Evolutionary conservation across 2,888 invertebrate species (phyloP).

Genomic region (Conistra vaccinii): DNA sequence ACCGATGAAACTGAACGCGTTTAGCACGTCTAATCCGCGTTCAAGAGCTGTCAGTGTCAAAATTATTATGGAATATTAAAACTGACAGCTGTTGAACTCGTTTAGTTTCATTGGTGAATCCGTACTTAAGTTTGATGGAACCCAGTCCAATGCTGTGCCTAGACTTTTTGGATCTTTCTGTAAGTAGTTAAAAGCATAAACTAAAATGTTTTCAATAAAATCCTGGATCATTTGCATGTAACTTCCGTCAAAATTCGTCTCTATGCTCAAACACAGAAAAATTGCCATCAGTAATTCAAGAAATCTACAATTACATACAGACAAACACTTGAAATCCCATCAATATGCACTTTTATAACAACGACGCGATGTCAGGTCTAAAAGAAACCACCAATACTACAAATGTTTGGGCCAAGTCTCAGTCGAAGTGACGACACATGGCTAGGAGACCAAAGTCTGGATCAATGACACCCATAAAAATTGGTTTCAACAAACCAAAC

Average conservation of each 20-base stretch:
- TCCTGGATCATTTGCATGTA: neutral
- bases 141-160: no score
- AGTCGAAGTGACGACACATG: conserved; percentile 67
- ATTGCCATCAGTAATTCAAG: neutral
- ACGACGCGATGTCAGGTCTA: conserved; percentile 1
- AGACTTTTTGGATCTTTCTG: no score
- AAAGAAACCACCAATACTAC: conserved; percentile 40
- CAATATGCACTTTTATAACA: conserved; percentile 30
- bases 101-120: no score
- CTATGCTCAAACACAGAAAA: neutral
- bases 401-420: conserved; percentile 57
- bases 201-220: neutral
- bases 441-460: conserved; percentile 29
- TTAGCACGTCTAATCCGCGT: no score
- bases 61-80: no score
- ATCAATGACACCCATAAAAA: neutral
- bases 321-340: conserved; percentile 11
- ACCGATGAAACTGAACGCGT: no score
- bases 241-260: neutral
- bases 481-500: neutral
- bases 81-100: no score
- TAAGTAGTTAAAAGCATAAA: neutral
- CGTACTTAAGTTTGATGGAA: no score
- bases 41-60: no score
- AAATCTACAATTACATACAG: neutral